Conservation (phyloP, 2,113 vertebrate genomes). For the Helogale parvula region DNA sequence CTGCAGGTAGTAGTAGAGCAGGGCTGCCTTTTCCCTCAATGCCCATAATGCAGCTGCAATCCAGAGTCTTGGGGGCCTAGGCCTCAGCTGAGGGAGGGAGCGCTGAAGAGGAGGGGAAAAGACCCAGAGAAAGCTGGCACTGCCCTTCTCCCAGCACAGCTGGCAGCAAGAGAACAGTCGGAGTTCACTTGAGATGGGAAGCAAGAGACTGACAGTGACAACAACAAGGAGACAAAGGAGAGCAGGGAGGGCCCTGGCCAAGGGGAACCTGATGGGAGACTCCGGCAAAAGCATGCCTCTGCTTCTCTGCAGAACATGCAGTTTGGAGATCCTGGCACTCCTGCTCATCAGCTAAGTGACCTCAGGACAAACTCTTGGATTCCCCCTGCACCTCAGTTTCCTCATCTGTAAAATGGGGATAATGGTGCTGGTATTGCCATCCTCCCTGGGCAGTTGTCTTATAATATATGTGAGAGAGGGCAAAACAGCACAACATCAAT, state of each 20-base stretch:
- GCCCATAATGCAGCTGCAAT: not conserved
- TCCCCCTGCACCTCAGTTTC: not conserved
- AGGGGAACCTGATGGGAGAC: not conserved
- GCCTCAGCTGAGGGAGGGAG: not conserved
- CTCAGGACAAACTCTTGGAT: not conserved
- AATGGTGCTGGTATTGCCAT: not conserved
- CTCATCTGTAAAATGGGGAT: conserved; percentile 30
- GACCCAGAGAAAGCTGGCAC: not conserved
- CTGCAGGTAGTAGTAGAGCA: not conserved
- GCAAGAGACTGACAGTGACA: not conserved
- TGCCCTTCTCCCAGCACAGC: conserved; percentile 2
- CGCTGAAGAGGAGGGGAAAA: not conserved
- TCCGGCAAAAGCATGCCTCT: not conserved
- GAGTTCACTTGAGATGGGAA: conserved; percentile 25
- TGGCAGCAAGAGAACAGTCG: conserved; percentile 24
- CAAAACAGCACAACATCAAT: conserved; percentile 11
- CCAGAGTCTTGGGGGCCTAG: not conserved
- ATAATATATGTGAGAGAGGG: not conserved
- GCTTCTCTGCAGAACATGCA: not conserved
- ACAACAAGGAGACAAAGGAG: not conserved
- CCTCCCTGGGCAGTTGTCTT: not conserved
- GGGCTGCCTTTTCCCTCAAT: not conserved
- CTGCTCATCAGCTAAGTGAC: not conserved
- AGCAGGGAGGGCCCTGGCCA: not conserved
- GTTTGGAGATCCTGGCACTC: not conserved